Conservation (phyloP, 2,888 invertebrate species). For the Meta bourneti region DNA sequence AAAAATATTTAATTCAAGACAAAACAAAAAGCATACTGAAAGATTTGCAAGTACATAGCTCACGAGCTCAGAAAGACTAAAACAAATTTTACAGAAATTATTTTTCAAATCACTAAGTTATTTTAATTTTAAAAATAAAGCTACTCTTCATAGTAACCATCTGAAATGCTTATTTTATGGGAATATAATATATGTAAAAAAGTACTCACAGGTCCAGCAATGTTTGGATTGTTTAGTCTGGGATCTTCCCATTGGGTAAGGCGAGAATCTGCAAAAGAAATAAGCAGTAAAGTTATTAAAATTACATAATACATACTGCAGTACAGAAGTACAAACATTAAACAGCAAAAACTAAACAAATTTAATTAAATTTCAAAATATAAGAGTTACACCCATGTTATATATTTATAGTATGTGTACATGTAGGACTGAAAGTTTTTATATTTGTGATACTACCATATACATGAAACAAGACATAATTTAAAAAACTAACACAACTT, state of each 20-base stretch:
- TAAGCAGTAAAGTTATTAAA: neutral
- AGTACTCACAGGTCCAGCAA: conserved; percentile 91
- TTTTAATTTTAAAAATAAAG: neutral
- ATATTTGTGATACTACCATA: too few relatives aligned
- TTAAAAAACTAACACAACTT: conserved; percentile 80
- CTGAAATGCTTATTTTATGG: too few relatives aligned
- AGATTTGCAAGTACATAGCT: neutral
- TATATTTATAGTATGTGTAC: too few relatives aligned
- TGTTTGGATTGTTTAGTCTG: conserved; percentile 95
- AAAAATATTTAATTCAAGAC: neutral
- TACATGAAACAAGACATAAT: neutral
- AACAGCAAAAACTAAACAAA: neutral
- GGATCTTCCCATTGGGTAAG: conserved; percentile 99
- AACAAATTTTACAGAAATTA: neutral
- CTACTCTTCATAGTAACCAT: too few relatives aligned
- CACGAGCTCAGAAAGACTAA: neutral
- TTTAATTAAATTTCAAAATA: neutral
- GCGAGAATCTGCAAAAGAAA: conserved; percentile 88
- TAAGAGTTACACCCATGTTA: too few relatives aligned
- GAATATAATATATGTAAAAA: too few relatives aligned
- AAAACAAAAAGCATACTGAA: neutral
- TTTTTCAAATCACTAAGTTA: neutral
- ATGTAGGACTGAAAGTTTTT: too few relatives aligned
- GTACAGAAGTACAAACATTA: neutral
- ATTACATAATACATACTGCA: neutral